A percentile compares a stretch with the other conserved stretches of the same genome.
These are phyloP conservation scores for Vannuccia rotundouncinata DNA, from an alignment of 2,888 invertebrate species.

Conservation along the genomic window DNA sequence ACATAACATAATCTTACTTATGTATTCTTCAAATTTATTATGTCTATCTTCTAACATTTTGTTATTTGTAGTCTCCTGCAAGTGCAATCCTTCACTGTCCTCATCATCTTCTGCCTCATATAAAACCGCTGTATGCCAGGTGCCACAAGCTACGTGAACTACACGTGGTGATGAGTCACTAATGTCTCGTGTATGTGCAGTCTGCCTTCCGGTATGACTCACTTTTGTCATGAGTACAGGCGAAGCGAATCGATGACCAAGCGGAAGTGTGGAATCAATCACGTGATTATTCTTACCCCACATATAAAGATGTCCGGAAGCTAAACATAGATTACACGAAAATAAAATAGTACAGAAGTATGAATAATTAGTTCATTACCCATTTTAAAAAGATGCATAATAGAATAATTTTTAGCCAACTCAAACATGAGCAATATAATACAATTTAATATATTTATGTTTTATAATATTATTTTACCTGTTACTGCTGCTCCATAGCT, in stretches of 20 bases:
- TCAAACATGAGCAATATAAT: too few species aligned
- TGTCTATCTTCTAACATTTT: too few species aligned
- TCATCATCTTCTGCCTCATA: slow-evolving; percentile 5
- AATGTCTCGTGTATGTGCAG: neutral
- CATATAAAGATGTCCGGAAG: neutral
- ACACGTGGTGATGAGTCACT: neutral
- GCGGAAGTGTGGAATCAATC: neutral
- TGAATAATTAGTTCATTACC: too few species aligned
- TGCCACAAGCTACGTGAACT: neutral
- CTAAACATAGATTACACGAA: too few species aligned
- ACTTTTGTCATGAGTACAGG: neutral
- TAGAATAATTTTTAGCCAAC: too few species aligned
- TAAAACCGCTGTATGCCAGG: neutral
- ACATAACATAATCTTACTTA: too few species aligned
- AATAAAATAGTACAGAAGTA: too few species aligned
- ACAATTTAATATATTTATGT: too few species aligned
- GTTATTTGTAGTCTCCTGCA: too few species aligned
- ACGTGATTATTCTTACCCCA: neutral
- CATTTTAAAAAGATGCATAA: too few species aligned
- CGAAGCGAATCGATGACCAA: neutral
- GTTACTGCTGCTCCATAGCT: neutral
- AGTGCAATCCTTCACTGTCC: neutral
- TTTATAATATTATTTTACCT: too few species aligned
- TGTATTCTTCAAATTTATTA: too few species aligned
- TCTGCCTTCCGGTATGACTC: neutral